A percentile compares a stretch with the other conserved stretches of the same genome.
These are phyloP conservation scores for Chrysolina oricalcia DNA, from an alignment of 2,888 invertebrate genomes.

Conservation along the genomic window DNA sequence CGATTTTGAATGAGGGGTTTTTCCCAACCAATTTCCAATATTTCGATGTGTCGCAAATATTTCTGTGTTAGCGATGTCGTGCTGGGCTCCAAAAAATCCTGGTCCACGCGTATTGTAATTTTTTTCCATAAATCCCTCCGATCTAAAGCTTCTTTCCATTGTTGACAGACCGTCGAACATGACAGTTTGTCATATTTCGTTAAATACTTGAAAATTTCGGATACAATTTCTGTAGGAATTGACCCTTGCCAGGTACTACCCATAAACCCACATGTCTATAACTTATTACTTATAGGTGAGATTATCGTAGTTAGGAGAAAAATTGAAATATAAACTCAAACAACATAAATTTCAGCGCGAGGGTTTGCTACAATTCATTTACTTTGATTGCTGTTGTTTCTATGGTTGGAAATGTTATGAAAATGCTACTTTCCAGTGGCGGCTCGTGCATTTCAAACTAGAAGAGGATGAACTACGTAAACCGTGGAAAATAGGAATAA, in stretches of 20 bases:
- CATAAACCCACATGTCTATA: conserved; percentile 48
- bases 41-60: conserved; percentile 71
- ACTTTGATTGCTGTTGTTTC: background rate
- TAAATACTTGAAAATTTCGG: conserved; percentile 64
- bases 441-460: too few species aligned
- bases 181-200: conserved; percentile 63
- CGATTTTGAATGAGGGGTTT: conserved; percentile 69
- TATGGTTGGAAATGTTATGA: background rate
- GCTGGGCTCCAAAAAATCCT: conserved; percentile 66
- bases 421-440: too few species aligned
- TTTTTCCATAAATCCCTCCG: conserved; percentile 64
- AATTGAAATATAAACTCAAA: background rate
- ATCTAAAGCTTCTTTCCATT: conserved; percentile 64
- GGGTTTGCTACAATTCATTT: background rate
- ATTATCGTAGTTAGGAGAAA: background rate
- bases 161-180: conserved; percentile 64
- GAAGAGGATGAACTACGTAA: too few species aligned
- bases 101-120: conserved; percentile 64
- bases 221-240: conserved; percentile 62
- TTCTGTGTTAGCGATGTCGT: conserved; percentile 63
- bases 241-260: conserved; percentile 58
- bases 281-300: background rate
- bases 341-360: conserved; percentile 12
- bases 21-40: conserved; percentile 72
- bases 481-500: too few species aligned